These are phyloP conservation scores for Hypselothyrea guttata DNA, from an alignment of 2,888 invertebrate genomes.

Conservation along the genomic window DNA sequence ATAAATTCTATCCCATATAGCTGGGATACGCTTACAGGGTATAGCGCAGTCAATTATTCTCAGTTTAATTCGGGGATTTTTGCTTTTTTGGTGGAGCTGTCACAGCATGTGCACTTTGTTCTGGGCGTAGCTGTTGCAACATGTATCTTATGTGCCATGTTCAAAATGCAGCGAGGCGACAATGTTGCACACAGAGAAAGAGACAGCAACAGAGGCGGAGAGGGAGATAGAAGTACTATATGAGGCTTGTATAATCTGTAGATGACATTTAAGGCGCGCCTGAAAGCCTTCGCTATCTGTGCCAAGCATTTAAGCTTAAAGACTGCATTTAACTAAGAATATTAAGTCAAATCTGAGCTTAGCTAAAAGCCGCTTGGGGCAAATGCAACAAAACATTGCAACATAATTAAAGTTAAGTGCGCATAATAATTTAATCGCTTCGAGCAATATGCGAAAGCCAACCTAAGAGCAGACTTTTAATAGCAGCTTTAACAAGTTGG, in stretches of 20 bases:
- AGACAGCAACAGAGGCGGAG: conserved; percentile 3
- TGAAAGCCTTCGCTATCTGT: conserved; percentile 15
- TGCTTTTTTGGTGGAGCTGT: conserved; percentile 31
- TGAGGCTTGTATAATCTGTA: conserved; percentile 47
- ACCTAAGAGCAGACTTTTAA: no score
- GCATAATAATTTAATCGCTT: conserved; percentile 17
- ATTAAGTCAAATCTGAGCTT: conserved; percentile 18
- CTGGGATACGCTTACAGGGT: neutral
- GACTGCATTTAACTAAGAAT: conserved; percentile 23
- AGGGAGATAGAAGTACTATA: neutral
- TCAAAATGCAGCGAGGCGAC: conserved; percentile 72
- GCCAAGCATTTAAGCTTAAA: conserved; percentile 26
- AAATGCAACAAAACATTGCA: conserved; percentile 34
- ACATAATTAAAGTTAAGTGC: conserved; percentile 30
- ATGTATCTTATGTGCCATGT: conserved; percentile 61
- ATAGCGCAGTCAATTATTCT: conserved; percentile 2
- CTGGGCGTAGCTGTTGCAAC: conserved; percentile 53
- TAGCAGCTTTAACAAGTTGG: no score
- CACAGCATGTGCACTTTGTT: conserved; percentile 48
- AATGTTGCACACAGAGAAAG: conserved; percentile 52
- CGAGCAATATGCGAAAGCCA: no score
- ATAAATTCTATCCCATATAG: no score
- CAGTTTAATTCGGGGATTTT: neutral
- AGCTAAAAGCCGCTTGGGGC: conserved; percentile 29
- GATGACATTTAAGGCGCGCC: conserved; percentile 32